phyloP scores from a whole-genome alignment of 2,888 invertebrate genomes.

The Rotaria macrura region DNA sequence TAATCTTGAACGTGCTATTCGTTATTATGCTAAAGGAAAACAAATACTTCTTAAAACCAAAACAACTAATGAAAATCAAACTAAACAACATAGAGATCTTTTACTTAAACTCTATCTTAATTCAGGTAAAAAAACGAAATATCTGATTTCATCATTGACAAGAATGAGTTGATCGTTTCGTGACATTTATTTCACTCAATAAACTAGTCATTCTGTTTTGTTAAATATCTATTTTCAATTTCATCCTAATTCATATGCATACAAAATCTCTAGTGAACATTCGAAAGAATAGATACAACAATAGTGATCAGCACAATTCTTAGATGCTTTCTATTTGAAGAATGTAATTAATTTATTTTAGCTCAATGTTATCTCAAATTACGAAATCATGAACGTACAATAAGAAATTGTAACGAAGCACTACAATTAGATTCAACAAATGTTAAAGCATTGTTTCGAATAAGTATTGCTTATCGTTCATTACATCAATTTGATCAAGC shows the following conservation, averaged over 20 bases:
- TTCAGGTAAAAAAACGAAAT: background rate
- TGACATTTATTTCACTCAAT: too few species aligned
- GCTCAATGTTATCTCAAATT: slow-evolving; percentile 20
- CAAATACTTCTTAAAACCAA: slow-evolving; percentile 3
- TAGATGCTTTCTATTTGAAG: too few species aligned
- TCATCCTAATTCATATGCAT: too few species aligned
- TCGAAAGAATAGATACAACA: too few species aligned
- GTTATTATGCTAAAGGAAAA: slow-evolving; percentile 1
- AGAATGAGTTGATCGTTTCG: too few species aligned
- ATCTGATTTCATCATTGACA: too few species aligned
- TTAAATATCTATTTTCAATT: too few species aligned
- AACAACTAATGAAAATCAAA: background rate
- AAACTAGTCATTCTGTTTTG: too few species aligned
- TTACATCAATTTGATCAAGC: slow-evolving; percentile 20
- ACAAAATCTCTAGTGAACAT: too few species aligned
- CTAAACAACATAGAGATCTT: background rate
- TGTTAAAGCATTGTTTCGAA: background rate
- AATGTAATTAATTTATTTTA: background rate
- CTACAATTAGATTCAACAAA: background rate
- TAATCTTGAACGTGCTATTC: slow-evolving; percentile 5
- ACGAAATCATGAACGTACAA: background rate
- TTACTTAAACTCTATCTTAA: background rate
- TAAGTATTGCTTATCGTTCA: slow-evolving; percentile 7
- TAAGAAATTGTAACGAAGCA: slow-evolving; percentile 5
- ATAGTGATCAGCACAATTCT: too few species aligned